Evolutionary conservation across 2,797 vertebrate genomes (phyloP).

Genomic region (Pteronotus mesoamericanus): DNA sequence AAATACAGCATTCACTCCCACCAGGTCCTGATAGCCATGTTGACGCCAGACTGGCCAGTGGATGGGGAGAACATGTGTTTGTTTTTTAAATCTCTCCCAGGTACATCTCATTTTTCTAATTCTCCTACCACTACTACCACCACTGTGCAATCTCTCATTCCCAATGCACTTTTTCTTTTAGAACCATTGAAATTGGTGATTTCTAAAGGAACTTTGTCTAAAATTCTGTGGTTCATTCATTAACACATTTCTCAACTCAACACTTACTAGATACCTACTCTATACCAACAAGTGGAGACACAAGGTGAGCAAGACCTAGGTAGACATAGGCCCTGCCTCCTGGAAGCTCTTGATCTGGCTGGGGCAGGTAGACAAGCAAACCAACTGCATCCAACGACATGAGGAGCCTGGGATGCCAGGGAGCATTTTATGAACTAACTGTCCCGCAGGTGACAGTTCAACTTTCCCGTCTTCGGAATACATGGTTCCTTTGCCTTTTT

Average conservation of each 20-base stretch:
- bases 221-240: background rate
- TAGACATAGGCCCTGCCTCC: background rate
- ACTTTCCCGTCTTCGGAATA: background rate
- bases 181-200: background rate
- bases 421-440: background rate
- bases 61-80: background rate
- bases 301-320: background rate
- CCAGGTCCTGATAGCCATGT: background rate
- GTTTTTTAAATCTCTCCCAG: background rate
- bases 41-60: background rate
- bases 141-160: background rate
- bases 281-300: background rate
- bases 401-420: background rate
- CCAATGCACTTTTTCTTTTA: background rate
- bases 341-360: rapidly evolving
- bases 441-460: background rate
- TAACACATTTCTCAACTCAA: background rate
- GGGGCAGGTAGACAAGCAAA: background rate
- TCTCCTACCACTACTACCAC: background rate
- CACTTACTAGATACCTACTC: background rate
- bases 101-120: background rate
- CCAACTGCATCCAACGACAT: background rate
- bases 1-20: background rate
- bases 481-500: background rate
- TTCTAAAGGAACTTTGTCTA: background rate